A percentile compares a stretch with the other conserved stretches of the same genome.
Conservation (phyloP, 2,113 vertebrate genomes). For the Agapornis roseicollis region DNA sequence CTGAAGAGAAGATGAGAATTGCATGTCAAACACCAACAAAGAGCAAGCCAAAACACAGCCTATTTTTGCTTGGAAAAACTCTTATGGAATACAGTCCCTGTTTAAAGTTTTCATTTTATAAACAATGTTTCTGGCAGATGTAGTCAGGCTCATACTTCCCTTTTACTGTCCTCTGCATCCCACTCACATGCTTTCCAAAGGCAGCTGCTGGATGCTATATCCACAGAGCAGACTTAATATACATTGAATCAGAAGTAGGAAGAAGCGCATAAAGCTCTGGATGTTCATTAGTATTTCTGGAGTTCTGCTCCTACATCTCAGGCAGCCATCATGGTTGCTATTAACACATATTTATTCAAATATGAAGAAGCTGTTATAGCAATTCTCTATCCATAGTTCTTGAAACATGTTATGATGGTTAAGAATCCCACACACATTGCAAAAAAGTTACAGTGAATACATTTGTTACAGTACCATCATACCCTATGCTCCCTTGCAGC, state of each 20-base stretch:
- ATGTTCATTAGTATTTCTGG: constrained; percentile 24
- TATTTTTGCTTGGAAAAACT: neutral
- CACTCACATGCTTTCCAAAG: neutral
- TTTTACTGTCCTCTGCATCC: neutral
- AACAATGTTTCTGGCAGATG: neutral
- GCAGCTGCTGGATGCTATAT: neutral
- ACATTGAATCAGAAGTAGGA: neutral
- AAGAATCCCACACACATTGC: neutral
- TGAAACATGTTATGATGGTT: constrained; percentile 30
- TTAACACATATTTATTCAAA: constrained; percentile 28
- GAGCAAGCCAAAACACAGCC: neutral
- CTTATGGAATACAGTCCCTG: neutral
- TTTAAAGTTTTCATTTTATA: neutral
- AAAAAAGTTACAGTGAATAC: constrained; percentile 6
- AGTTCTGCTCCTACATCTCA: neutral
- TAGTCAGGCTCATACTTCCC: neutral
- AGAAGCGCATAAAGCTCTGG: neutral
- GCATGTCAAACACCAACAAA: neutral
- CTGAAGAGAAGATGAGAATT: neutral
- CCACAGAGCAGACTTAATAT: neutral
- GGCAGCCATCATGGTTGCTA: constrained; percentile 16
- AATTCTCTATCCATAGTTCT: neutral
- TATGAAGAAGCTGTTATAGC: neutral
- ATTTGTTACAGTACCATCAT: neutral
- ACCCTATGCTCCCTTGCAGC: neutral